Evolutionary conservation across 2,888 invertebrate species (phyloP).

Genomic region (Anorthoa munda): DNA sequence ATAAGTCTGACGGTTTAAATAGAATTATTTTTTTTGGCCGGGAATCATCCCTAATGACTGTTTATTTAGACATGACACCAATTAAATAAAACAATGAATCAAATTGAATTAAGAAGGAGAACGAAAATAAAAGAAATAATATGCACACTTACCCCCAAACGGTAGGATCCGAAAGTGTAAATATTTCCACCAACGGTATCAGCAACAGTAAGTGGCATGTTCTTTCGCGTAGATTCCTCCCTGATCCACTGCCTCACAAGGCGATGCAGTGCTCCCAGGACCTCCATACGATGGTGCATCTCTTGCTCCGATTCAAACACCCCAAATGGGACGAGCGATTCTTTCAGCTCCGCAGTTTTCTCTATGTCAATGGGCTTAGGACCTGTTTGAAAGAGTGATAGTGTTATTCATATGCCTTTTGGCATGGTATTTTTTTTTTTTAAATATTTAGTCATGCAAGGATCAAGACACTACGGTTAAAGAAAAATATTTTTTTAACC

Average conservation of each 20-base stretch:
- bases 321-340: constrained; percentile 95
- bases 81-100: too few relatives aligned
- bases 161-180: constrained; percentile 99
- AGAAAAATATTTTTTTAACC: background rate
- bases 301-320: constrained; percentile 98
- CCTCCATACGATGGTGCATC: constrained; percentile 97
- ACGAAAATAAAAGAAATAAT: background rate
- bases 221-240: constrained; percentile 96
- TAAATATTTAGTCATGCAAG: too few relatives aligned
- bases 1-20: too few relatives aligned
- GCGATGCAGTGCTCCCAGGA: constrained; percentile 95
- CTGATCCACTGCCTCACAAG: constrained; percentile 98
- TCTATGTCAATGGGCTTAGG: constrained; percentile 95
- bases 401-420: background rate
- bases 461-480: too few relatives aligned
- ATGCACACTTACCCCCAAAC: constrained; percentile 93
- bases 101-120: too few relatives aligned
- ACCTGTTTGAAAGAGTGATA: constrained; percentile 78
- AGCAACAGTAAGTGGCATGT: constrained; percentile 97
- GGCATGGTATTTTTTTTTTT: too few relatives aligned
- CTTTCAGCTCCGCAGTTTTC: constrained; percentile 94
- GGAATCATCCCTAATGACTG: too few relatives aligned
- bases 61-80: too few relatives aligned
- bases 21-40: too few relatives aligned
- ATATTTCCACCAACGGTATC: constrained; percentile 99